phyloP scores from a whole-genome alignment of 2,113 vertebrate genomes.

The Protobothrops flavoviridis region DNA sequence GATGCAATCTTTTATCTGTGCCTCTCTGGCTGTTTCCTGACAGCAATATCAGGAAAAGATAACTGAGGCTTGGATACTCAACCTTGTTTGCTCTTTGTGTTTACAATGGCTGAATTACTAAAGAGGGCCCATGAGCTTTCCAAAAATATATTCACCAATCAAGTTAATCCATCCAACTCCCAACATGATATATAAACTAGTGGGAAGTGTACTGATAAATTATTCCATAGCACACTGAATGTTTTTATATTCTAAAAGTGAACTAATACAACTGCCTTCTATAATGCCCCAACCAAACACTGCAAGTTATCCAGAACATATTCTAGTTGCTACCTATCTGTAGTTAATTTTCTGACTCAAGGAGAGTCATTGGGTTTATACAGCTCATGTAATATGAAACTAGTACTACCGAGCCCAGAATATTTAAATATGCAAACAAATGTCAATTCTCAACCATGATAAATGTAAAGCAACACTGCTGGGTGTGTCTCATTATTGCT shows the following conservation, averaged over 20 bases:
- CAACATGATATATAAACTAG: neutral
- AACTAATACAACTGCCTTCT: neutral
- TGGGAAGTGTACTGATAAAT: neutral
- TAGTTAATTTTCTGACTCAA: neutral
- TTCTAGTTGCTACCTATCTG: neutral
- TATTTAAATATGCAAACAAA: neutral
- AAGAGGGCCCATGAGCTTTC: neutral
- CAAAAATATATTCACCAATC: neutral
- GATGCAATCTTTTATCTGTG: neutral
- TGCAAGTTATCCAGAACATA: neutral
- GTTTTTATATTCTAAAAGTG: neutral
- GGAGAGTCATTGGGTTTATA: neutral
- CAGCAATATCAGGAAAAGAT: neutral
- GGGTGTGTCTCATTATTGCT: neutral
- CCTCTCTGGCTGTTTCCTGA: neutral
- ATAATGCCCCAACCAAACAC: neutral
- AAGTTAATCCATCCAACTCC: neutral
- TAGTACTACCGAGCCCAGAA: neutral
- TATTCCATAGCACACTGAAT: neutral
- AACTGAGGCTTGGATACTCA: neutral
- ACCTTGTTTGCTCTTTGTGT: neutral
- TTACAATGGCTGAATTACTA: neutral
- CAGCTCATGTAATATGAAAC: neutral
- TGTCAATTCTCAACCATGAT: neutral
- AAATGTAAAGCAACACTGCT: neutral